Conservation (phyloP, 2,797 vertebrate genomes). For the Poecilia wingei region DNA sequence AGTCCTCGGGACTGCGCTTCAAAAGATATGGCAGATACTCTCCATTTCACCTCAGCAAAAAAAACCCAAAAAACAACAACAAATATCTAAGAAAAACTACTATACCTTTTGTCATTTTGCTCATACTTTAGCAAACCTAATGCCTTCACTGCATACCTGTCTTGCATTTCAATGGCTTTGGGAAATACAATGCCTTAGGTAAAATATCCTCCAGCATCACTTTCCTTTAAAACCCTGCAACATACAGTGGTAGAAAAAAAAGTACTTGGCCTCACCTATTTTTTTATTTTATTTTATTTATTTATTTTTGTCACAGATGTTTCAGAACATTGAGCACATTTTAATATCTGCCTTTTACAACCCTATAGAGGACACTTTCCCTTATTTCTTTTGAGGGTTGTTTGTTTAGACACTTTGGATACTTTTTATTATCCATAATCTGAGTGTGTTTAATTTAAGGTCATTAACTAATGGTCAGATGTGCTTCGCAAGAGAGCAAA, state of each 20-base stretch:
- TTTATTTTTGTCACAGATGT: neutral
- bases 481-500: neutral
- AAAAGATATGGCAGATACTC: slow-evolving; percentile 58
- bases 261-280: neutral
- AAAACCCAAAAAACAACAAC: slow-evolving; percentile 30
- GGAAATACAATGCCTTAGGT: neutral
- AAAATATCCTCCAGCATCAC: neutral
- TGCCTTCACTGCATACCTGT: neutral
- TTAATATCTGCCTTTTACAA: neutral
- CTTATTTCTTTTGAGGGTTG: neutral
- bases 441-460: neutral
- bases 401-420: neutral
- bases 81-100: slow-evolving; percentile 40
- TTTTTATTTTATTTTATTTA: neutral
- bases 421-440: neutral
- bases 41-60: slow-evolving; percentile 48
- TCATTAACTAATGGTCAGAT: neutral
- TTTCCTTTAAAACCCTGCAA: neutral
- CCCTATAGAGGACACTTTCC: neutral
- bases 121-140: slow-evolving; percentile 13
- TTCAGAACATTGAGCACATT: neutral
- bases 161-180: neutral
- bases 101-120: slow-evolving; percentile 15
- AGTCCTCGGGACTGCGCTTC: slow-evolving; percentile 56
- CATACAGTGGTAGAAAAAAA: neutral